These are phyloP conservation scores for Helogale parvula DNA, from an alignment of 2,113 vertebrate genomes.

Conservation along the genomic window DNA sequence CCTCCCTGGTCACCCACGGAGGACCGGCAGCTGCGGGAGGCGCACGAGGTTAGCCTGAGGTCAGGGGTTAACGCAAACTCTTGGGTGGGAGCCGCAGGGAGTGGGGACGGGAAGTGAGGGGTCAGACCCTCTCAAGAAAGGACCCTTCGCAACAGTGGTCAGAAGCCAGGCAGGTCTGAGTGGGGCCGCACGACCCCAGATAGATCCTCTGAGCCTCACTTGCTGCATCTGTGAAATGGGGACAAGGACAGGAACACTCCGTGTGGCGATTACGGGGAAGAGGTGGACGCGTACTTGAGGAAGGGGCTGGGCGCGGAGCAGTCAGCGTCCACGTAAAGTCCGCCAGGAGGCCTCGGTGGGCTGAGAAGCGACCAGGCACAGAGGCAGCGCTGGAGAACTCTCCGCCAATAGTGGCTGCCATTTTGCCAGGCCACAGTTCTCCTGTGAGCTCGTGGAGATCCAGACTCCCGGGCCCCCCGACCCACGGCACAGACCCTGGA, in stretches of 20 bases:
- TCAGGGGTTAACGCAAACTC: background rate
- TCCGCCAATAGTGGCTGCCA: no score
- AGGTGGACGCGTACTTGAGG: background rate
- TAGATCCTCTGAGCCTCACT: background rate
- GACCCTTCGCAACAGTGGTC: background rate
- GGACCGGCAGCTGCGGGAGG: background rate
- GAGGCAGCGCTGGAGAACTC: background rate
- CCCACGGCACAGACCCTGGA: background rate
- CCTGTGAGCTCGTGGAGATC: background rate
- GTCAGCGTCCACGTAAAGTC: no score
- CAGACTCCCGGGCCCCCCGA: background rate
- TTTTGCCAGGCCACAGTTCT: background rate
- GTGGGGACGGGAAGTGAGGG: background rate
- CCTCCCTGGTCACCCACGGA: background rate
- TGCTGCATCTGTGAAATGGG: background rate
- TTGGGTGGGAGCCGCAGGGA: background rate
- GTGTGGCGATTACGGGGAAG: accelerated
- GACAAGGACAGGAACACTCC: background rate
- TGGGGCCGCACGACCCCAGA: background rate
- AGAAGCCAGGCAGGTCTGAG: background rate
- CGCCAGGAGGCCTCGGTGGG: accelerated
- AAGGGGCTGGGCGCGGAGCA: accelerated
- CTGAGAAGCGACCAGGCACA: no score
- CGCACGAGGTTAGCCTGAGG: background rate
- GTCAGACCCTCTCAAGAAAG: background rate